Evolutionary conservation across 2,888 invertebrate genomes (phyloP).

Genomic region (Plebejus argus): DNA sequence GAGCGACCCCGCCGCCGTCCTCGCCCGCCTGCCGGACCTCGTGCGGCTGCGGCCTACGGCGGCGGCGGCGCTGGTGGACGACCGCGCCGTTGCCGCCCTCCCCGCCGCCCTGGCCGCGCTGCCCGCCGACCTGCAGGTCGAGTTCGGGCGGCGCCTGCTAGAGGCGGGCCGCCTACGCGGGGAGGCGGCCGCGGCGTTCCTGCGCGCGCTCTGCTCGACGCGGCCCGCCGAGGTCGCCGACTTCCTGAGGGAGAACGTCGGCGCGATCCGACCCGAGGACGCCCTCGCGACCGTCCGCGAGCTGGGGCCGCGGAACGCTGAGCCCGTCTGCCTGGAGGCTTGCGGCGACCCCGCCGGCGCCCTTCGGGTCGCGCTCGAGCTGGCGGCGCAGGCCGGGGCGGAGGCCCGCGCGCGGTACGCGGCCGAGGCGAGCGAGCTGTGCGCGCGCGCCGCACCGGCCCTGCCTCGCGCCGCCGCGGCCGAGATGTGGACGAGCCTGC

Average conservation of each 20-base stretch:
- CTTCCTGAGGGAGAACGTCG: constrained; percentile 58
- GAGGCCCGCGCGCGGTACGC: constrained; percentile 46
- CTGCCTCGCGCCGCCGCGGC: constrained; percentile 52
- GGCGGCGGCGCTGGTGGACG: constrained; percentile 46
- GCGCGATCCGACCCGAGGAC: constrained; percentile 66
- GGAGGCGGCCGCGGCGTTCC: constrained; percentile 56
- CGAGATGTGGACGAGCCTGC: constrained; percentile 58
- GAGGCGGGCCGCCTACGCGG: constrained; percentile 56
- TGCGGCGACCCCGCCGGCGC: constrained; percentile 66
- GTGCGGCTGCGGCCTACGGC: constrained; percentile 53
- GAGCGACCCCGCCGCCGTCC: constrained; percentile 44
- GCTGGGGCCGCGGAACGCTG: constrained; percentile 57
- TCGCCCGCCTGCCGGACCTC: constrained; percentile 50
- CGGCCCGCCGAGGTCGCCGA: constrained; percentile 54
- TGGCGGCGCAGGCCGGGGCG: constrained; percentile 43
- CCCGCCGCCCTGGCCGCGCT: constrained; percentile 47
- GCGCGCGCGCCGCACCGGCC: constrained; percentile 57
- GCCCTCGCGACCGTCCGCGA: constrained; percentile 60
- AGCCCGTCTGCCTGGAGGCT: constrained; percentile 67
- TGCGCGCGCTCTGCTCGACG: constrained; percentile 57
- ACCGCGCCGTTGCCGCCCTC: constrained; percentile 48
- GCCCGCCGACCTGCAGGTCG: constrained; percentile 49
- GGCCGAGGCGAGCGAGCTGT: constrained; percentile 56
- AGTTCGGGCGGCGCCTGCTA: constrained; percentile 56
- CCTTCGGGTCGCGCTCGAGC: constrained; percentile 57